A percentile compares a stretch with the other conserved stretches of the same genome.
phyloP scores from a whole-genome alignment of 1,140 invertebrate genomes.

The Paramacrobiotus metropolitanus region DNA sequence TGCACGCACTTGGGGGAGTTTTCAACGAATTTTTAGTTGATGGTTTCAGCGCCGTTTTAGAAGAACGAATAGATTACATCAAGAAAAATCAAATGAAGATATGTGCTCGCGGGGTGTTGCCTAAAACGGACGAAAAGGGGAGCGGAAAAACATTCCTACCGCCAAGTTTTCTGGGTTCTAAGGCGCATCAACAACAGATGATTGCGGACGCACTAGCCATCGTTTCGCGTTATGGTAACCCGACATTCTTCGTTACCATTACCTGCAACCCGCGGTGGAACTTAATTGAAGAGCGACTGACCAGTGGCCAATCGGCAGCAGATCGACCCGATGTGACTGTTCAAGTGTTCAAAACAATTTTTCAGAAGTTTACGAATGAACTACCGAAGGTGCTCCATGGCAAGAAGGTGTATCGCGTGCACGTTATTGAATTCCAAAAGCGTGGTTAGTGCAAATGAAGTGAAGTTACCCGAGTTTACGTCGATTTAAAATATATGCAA shows the following conservation, averaged over 20 bases:
- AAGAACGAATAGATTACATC: background rate
- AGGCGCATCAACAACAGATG: background rate
- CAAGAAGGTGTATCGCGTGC: background rate
- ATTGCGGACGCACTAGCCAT: background rate
- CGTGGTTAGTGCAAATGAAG: background rate
- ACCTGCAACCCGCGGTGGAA: background rate
- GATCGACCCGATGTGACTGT: background rate
- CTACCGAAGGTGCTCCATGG: background rate
- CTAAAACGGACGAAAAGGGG: background rate
- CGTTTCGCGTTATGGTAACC: background rate
- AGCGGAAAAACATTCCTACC: background rate
- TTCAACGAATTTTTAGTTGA: background rate
- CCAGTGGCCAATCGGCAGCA: background rate
- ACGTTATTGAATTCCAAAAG: background rate
- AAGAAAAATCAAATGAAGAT: background rate
- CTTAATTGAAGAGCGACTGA: background rate
- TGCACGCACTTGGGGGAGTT: background rate
- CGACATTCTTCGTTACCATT: background rate
- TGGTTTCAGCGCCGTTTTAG: background rate
- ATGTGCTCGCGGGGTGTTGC: background rate
- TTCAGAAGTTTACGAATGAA: background rate
- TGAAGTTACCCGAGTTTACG: too few relatives aligned
- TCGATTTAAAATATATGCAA: too few relatives aligned
- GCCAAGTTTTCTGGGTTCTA: background rate
- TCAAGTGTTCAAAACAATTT: background rate